These are phyloP conservation scores for Neogobius melanostomus DNA, from an alignment of 2,113 vertebrate species.

Conservation along the genomic window DNA sequence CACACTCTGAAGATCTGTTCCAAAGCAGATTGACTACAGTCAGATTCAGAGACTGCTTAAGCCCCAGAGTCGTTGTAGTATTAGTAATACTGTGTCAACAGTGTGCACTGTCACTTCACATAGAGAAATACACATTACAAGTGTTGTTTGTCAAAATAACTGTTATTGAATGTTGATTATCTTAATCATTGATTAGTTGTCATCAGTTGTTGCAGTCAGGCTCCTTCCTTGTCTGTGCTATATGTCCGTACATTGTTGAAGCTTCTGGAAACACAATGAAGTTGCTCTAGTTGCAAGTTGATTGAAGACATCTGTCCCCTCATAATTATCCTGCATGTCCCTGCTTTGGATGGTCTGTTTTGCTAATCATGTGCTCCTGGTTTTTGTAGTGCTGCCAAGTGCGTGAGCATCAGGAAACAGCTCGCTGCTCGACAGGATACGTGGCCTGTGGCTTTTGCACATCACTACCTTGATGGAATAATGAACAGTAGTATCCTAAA, in stretches of 20 bases:
- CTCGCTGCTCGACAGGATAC: conserved; percentile 1
- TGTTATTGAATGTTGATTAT: too few species aligned
- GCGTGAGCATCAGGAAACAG: conserved; percentile 12
- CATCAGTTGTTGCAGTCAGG: too few species aligned
- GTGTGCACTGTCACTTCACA: background rate
- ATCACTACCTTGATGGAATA: conserved; percentile 14
- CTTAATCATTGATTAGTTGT: too few species aligned
- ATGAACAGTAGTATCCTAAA: conserved; percentile 34
- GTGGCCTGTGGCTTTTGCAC: conserved; percentile 2
- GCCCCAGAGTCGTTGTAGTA: background rate
- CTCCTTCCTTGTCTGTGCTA: background rate
- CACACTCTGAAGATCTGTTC: conserved; percentile 39
- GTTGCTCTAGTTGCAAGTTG: background rate
- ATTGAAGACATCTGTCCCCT: conserved; percentile 6
- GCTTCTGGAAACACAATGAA: background rate
- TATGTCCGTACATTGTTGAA: background rate
- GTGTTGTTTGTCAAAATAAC: too few species aligned
- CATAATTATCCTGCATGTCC: background rate
- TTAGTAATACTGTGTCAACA: conserved; percentile 9
- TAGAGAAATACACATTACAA: too few species aligned
- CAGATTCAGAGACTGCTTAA: conserved; percentile 25
- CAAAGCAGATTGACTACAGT: conserved; percentile 30
- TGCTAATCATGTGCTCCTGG: conserved; percentile 4
- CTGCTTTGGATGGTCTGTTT: conserved; percentile 5
- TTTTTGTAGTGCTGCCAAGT: conserved; percentile 6